Evolutionary conservation across 1,140 invertebrate species (phyloP).

Genomic region (Cotesia typhae): DNA sequence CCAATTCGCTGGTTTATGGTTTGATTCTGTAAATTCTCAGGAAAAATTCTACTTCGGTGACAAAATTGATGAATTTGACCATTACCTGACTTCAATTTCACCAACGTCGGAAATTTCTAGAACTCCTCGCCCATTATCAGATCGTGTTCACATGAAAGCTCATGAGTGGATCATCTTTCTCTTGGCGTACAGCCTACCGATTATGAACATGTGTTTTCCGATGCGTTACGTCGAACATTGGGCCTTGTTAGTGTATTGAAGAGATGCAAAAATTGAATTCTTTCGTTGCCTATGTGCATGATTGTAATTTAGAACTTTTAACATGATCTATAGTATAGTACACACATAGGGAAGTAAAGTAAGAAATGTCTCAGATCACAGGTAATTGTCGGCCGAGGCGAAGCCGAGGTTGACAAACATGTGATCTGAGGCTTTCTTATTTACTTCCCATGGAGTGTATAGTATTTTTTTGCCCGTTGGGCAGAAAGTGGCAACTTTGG

Average conservation of each 20-base stretch:
- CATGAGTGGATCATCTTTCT: conserved; percentile 42
- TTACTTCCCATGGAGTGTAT: too few species aligned
- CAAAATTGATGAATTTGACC: conserved; percentile 29
- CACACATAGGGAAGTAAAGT: too few species aligned
- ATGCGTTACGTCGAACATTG: conserved; percentile 33
- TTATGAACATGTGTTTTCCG: conserved; percentile 30
- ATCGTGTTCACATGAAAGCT: conserved; percentile 42
- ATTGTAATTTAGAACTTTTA: too few species aligned
- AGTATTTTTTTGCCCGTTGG: too few species aligned
- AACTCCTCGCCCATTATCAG: conserved; percentile 22
- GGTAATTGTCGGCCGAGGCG: too few species aligned
- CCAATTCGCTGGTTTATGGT: conserved; percentile 37
- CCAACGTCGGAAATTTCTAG: conserved; percentile 37
- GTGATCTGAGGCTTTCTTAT: too few species aligned
- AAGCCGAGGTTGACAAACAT: too few species aligned
- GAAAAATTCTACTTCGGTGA: conserved; percentile 36
- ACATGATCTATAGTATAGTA: too few species aligned
- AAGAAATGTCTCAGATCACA: too few species aligned
- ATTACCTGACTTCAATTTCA: conserved; percentile 24
- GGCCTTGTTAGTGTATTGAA: conserved; percentile 31
- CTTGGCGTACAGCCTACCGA: conserved; percentile 32
- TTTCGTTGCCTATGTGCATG: too few species aligned
- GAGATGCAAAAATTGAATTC: too few species aligned
- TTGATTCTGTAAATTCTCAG: conserved; percentile 34
- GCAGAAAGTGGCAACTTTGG: too few species aligned